A percentile compares a stretch with the other conserved stretches of the same genome.
Conservation (phyloP, 2,113 vertebrate genomes). For the Leucoraja erinaceus region DNA sequence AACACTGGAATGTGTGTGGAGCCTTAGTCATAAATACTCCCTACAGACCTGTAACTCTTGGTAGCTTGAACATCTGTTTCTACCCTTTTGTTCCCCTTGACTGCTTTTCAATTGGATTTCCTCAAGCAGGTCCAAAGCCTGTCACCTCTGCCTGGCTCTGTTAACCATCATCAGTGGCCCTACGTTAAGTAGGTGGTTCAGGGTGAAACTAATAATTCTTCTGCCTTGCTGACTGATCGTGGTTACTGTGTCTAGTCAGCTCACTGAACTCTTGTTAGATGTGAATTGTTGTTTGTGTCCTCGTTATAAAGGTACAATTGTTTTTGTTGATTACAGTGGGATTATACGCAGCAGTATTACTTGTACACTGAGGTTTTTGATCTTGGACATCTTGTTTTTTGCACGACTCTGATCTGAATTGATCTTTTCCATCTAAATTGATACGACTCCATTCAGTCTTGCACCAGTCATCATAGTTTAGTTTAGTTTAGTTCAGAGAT, state of each 20-base stretch:
- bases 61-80: conserved; percentile 91
- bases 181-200: conserved; percentile 98
- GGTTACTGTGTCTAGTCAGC: conserved; percentile 57
- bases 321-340: conserved; percentile 39
- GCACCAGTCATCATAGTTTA: not conserved
- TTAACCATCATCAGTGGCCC: conserved; percentile 88
- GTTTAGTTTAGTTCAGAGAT: no score
- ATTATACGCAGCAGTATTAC: conserved; percentile 38
- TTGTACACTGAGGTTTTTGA: conserved; percentile 33
- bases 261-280: conserved; percentile 55
- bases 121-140: conserved; percentile 94
- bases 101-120: conserved; percentile 99
- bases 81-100: conserved; percentile 93
- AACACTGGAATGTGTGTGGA: not conserved
- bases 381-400: not conserved
- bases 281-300: conserved; percentile 44
- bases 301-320: conserved; percentile 39
- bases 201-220: conserved; percentile 99
- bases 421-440: conserved; percentile 34
- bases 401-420: not conserved
- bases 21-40: conserved; percentile 51
- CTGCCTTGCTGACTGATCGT: conserved; percentile 86
- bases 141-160: conserved; percentile 96
- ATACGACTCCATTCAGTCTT: not conserved
- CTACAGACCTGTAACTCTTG: conserved; percentile 58